A percentile compares a stretch with the other conserved stretches of the same genome.
Conservation (phyloP, 2,113 vertebrate species). For the Crotophaga sulcirostris region DNA sequence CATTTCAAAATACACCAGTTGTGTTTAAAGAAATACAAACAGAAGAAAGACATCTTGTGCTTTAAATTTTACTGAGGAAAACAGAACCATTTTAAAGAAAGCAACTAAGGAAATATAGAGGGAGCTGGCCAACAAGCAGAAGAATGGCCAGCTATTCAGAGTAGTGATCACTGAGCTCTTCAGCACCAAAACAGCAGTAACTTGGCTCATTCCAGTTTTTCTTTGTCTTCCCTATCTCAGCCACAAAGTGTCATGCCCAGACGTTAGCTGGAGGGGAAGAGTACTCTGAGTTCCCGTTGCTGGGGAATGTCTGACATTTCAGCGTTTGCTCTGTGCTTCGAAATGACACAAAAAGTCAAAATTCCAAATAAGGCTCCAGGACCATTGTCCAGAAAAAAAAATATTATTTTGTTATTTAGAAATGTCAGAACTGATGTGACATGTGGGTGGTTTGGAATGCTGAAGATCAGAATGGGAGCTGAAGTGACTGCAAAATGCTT, state of each 20-base stretch:
- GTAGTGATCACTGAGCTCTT: not conserved
- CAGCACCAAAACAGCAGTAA: not conserved
- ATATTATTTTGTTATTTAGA: rapidly evolving
- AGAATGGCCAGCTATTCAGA: not conserved
- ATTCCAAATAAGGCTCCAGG: not conserved
- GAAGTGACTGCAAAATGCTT: not conserved
- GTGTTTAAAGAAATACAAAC: not conserved
- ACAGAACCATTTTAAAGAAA: not conserved
- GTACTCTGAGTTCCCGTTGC: rapidly evolving
- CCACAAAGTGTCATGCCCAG: not conserved
- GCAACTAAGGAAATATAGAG: not conserved
- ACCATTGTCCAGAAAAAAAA: not conserved
- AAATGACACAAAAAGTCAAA: not conserved
- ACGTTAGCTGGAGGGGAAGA: not conserved
- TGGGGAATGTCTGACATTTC: not conserved
- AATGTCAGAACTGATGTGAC: not conserved
- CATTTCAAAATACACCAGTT: not conserved
- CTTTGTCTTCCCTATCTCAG: not conserved
- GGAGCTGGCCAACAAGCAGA: not conserved
- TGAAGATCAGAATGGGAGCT: not conserved
- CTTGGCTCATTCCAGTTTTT: not conserved
- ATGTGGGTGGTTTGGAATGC: not conserved
- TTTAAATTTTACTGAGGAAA: not conserved
- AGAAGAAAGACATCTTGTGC: not conserved
- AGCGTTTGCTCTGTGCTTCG: not conserved